A percentile compares a stretch with the other conserved stretches of the same genome.
phyloP scores from a whole-genome alignment of 30 jellyfish, hydroid and myxozoan species.

The Clytia hemisphaerica region DNA sequence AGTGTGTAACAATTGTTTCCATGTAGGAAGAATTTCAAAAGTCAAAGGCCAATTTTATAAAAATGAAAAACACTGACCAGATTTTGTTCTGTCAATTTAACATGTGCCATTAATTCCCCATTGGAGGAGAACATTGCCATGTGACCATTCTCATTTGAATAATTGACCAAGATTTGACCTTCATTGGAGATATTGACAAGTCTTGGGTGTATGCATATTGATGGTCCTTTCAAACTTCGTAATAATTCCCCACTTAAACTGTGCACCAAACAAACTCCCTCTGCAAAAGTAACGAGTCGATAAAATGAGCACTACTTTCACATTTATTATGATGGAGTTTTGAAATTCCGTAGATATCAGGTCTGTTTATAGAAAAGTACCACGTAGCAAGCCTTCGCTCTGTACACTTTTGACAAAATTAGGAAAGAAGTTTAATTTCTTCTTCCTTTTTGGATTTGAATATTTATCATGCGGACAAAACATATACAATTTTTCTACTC shows the following conservation, averaged over 20 bases:
- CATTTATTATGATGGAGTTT: too few species aligned
- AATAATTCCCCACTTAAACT: slow-evolving; percentile 77
- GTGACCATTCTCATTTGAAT: slow-evolving; percentile 66
- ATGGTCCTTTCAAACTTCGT: slow-evolving; percentile 59
- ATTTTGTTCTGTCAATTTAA: slow-evolving; percentile 51
- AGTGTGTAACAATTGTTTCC: too few species aligned
- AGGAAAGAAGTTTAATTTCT: too few species aligned
- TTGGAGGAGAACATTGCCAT: slow-evolving; percentile 75
- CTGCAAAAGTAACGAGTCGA: slow-evolving; percentile 23
- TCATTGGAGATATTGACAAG: slow-evolving; percentile 63
- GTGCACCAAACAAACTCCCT: slow-evolving; percentile 87
- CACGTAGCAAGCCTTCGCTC: too few species aligned
- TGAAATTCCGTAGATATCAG: too few species aligned
- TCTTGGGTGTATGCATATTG: slow-evolving; percentile 63
- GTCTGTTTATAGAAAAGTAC: too few species aligned
- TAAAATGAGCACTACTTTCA: too few species aligned
- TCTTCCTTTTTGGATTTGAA: too few species aligned
- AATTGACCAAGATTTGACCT: slow-evolving; percentile 63
- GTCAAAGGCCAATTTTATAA: background rate
- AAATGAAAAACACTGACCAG: slow-evolving; percentile 38
- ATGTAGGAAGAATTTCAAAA: too few species aligned
- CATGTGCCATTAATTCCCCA: slow-evolving; percentile 60
- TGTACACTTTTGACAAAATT: too few species aligned
- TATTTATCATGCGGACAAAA: too few species aligned
- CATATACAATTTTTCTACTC: too few species aligned